These are phyloP conservation scores for Anarrhichthys ocellatus DNA, from an alignment of 2,113 vertebrate genomes.

Conservation along the genomic window DNA sequence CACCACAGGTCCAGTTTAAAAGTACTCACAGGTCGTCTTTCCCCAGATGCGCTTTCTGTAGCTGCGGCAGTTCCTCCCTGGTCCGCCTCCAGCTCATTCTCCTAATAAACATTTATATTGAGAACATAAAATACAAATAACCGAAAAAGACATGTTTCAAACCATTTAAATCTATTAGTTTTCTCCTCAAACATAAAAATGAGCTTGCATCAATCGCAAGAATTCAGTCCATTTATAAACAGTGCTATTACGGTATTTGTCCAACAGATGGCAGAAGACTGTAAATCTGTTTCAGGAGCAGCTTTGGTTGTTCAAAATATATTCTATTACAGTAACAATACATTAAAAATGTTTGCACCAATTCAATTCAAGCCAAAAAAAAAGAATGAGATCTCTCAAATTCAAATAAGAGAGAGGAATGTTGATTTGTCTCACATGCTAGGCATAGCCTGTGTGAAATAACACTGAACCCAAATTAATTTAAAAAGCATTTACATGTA, in stretches of 20 bases:
- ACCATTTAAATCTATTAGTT: not conserved
- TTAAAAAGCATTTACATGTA: not conserved
- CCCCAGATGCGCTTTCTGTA: not conserved
- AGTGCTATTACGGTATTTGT: not conserved
- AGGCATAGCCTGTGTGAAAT: not conserved
- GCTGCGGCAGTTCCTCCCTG: not conserved
- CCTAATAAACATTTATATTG: not conserved
- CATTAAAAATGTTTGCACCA: not conserved
- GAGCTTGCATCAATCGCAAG: not conserved
- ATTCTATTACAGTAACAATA: not conserved
- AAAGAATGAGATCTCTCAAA: no score
- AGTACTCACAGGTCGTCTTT: slow-evolving; percentile 62
- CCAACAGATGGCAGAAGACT: slow-evolving; percentile 18
- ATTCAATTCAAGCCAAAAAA: not conserved
- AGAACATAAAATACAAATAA: not conserved
- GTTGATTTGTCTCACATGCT: not conserved
- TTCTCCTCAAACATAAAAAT: not conserved
- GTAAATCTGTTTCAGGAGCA: not conserved
- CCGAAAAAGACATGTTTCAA: not conserved
- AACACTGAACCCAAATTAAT: not conserved
- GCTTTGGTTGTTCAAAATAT: not conserved
- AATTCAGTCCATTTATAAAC: not conserved
- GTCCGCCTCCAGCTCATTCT: not conserved
- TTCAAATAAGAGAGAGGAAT: not conserved
- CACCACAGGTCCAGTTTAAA: not conserved